Base-by-base conservation (phyloP, 2,888 invertebrate genomes). In the Peribatodes rhomboidaria region DNA sequence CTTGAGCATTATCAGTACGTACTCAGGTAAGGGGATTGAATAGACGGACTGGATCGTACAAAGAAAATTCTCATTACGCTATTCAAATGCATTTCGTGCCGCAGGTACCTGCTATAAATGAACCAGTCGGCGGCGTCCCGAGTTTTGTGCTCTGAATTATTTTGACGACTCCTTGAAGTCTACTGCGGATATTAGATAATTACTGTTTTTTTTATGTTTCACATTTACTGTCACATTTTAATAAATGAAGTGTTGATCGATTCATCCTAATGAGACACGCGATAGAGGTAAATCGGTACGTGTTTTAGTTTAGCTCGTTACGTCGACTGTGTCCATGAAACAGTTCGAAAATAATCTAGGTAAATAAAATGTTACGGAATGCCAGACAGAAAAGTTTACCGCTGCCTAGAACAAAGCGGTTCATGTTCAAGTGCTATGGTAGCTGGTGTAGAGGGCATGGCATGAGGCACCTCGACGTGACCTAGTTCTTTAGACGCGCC, bases 401-500 rank as follows among this genome's bases (percentile, higher is more conserved):
- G 72, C 74, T 74, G 77, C 61, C 66, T 68, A 72, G 73, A 70
- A 72, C 70, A 72, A 70, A 67, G 70, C 59, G 39, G 55, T 67
- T 71, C 69, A 73, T 70, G 74, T 69, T 73, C 74, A 72, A 72
- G 75, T 65, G 77, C 69, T 77, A 72, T 74, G 76, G 75, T 75
- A 81, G 69, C 79, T 47, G 70, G 82, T 78, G 83, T 49, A 77
- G 82, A 75, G 77, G 76, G 75, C 50, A 37, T 35, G 83, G 79
- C 80, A 82, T 83, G 83, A 84, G 83, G 86, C 82, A 86, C 83
- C 84, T 86, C 80, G 84, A 82, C 78, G 79, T 92, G 92, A 92
- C 92, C 92, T 84, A 92, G 89, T 90, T 93, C 84, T 87, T 86
- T 82, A 80, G 79, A 89, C 85, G 87, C 86, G 80, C 70, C 83